phyloP scores from a whole-genome alignment of 1,140 invertebrate genomes.

The Zaprionus gabonicus region DNA sequence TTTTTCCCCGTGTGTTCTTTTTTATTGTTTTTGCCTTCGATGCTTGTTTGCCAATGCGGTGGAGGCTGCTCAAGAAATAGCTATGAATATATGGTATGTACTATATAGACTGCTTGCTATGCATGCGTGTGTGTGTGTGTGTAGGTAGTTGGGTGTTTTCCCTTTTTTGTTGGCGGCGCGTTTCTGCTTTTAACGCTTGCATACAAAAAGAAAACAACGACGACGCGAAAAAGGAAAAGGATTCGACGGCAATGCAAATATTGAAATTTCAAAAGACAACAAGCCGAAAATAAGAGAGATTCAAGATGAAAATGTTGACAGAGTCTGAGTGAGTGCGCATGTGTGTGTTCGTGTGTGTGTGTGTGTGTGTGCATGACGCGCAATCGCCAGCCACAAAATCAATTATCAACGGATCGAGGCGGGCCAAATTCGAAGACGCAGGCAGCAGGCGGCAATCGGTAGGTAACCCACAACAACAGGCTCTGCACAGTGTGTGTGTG shows the following conservation, averaged over 20 bases:
- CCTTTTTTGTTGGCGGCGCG: conserved; percentile 49
- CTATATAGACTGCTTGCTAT: conserved; percentile 6
- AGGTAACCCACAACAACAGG: conserved; percentile 44
- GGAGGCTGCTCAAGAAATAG: conserved; percentile 38
- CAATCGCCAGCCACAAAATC: conserved; percentile 80
- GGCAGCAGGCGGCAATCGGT: not conserved
- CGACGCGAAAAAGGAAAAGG: conserved; percentile 48
- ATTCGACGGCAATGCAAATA: conserved; percentile 76
- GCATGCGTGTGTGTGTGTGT: not conserved
- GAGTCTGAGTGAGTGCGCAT: conserved; percentile 1
- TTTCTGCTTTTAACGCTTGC: conserved; percentile 53
- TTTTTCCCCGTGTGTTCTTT: conserved; percentile 25
- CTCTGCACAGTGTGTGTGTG: conserved; percentile 24
- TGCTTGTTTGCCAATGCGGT: conserved; percentile 76
- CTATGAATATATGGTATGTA: not conserved
- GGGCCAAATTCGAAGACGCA: conserved; percentile 6
- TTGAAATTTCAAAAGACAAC: conserved; percentile 54
- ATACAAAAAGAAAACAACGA: conserved; percentile 31
- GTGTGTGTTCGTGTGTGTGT: conserved; percentile 20
- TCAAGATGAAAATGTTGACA: conserved; percentile 30
- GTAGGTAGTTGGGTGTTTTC: conserved; percentile 14
- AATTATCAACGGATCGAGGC: conserved; percentile 76
- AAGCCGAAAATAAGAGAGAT: conserved; percentile 19
- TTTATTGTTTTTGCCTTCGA: conserved; percentile 40
- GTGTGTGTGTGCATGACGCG: conserved; percentile 28